Percentiles rank a stretch among this genome's conserved stretches.
phyloP scores from a whole-genome alignment of 2,797 vertebrate genomes.

The Carcharodon carcharias region DNA sequence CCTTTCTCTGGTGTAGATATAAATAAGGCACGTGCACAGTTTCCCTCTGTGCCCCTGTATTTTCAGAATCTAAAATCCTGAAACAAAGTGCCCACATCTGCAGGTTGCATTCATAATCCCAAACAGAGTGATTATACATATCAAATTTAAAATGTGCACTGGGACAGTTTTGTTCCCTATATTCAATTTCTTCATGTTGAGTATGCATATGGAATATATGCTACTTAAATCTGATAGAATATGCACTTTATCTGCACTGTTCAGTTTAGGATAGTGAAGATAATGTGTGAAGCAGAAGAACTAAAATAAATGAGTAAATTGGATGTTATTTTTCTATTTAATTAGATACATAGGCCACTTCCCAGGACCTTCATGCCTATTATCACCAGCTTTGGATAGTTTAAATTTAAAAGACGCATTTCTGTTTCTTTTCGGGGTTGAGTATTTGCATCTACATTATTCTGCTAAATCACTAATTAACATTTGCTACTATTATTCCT shows the following conservation, averaged over 20 bases:
- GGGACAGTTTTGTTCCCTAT: not conserved
- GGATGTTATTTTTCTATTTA: not conserved
- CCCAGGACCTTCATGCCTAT: slow-evolving; percentile 42
- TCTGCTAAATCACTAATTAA: slow-evolving; percentile 39
- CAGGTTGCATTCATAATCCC: not conserved
- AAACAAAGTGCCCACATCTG: not conserved
- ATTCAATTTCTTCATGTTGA: not conserved
- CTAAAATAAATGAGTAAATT: not conserved
- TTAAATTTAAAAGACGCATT: slow-evolving; percentile 44
- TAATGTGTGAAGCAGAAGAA: not conserved
- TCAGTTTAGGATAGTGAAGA: not conserved
- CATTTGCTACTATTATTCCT: not conserved
- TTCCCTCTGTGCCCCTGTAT: not conserved
- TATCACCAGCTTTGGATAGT: slow-evolving; percentile 39
- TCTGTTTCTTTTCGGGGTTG: slow-evolving; percentile 40
- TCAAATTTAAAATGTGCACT: not conserved
- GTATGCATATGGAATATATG: not conserved
- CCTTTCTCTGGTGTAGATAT: not conserved
- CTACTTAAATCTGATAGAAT: not conserved
- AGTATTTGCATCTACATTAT: slow-evolving; percentile 42
- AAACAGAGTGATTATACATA: not conserved
- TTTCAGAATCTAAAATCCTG: not conserved
- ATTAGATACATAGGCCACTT: slow-evolving; percentile 35
- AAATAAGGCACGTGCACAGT: not conserved
- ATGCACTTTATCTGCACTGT: not conserved